These are phyloP conservation scores for Aricia artaxerxes DNA, from an alignment of 2,888 invertebrate species.

Conservation along the genomic window DNA sequence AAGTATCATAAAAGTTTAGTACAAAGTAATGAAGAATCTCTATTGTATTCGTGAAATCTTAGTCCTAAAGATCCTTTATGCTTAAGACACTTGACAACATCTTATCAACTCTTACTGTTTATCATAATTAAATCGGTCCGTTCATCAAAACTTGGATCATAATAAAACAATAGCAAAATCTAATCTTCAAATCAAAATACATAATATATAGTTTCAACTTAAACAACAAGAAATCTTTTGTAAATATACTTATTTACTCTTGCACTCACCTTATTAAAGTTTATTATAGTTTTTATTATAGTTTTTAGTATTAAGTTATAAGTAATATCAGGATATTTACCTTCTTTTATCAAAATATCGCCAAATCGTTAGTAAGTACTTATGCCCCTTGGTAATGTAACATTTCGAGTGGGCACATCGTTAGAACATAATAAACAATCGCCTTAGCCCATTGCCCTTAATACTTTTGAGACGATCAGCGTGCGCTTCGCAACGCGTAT, in stretches of 20 bases:
- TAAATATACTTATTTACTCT: background rate
- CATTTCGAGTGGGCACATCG: background rate
- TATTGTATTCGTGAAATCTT: background rate
- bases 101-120: background rate
- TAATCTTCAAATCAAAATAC: background rate
- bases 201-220: too few relatives aligned
- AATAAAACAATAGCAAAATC: background rate
- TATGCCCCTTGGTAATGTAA: background rate
- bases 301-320: too few relatives aligned
- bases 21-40: background rate
- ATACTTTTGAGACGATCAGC: conserved; percentile 29
- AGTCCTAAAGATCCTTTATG: background rate
- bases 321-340: background rate
- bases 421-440: conserved; percentile 27
- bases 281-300: too few relatives aligned
- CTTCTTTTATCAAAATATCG: background rate
- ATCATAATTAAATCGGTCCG: background rate
- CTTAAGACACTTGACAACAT: background rate
- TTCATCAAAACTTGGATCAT: background rate
- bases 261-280: background rate
- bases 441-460: conserved; percentile 25
- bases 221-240: background rate
- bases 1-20: background rate
- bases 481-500: conserved; percentile 21
- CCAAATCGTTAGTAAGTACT: background rate